Conservation (phyloP, 2,888 invertebrate genomes). For the Scaptomyza parva region DNA sequence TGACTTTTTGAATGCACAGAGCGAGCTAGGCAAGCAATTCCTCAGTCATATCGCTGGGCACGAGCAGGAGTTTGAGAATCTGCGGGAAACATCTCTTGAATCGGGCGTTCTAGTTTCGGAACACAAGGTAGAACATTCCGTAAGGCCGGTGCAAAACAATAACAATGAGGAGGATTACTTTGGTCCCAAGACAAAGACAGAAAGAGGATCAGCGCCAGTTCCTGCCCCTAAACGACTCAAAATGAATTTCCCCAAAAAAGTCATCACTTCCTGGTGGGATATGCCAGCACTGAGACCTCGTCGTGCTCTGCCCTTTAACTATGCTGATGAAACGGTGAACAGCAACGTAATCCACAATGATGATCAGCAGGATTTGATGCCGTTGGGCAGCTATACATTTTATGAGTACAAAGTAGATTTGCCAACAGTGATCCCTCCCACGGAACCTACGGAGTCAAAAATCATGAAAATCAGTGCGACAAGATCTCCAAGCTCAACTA, state of each 20-base stretch:
- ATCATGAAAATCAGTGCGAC: constrained; percentile 55
- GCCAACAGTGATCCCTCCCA: constrained; percentile 18
- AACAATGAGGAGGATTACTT: constrained; percentile 55
- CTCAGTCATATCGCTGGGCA: constrained; percentile 62
- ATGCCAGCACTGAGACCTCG: constrained; percentile 55
- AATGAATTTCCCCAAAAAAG: constrained; percentile 37
- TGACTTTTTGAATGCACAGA: constrained; percentile 69
- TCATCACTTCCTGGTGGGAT: constrained; percentile 77
- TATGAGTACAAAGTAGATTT: constrained; percentile 60
- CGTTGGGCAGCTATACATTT: constrained; percentile 47
- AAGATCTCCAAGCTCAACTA: not conserved
- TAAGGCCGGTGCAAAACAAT: not conserved
- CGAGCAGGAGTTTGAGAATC: constrained; percentile 31
- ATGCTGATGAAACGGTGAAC: constrained; percentile 44
- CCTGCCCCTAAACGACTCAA: constrained; percentile 25
- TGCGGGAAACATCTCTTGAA: constrained; percentile 21
- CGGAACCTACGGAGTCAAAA: constrained; percentile 31
- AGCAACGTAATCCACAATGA: constrained; percentile 75
- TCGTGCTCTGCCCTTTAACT: constrained; percentile 44
- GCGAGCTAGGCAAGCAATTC: constrained; percentile 67
- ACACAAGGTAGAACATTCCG: not conserved
- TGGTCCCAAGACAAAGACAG: constrained; percentile 39
- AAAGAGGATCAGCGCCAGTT: not conserved
- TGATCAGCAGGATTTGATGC: constrained; percentile 57
- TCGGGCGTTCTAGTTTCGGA: not conserved